Conservation (phyloP, 1,140 invertebrate species). For the Aleiodes sp. region DNA sequence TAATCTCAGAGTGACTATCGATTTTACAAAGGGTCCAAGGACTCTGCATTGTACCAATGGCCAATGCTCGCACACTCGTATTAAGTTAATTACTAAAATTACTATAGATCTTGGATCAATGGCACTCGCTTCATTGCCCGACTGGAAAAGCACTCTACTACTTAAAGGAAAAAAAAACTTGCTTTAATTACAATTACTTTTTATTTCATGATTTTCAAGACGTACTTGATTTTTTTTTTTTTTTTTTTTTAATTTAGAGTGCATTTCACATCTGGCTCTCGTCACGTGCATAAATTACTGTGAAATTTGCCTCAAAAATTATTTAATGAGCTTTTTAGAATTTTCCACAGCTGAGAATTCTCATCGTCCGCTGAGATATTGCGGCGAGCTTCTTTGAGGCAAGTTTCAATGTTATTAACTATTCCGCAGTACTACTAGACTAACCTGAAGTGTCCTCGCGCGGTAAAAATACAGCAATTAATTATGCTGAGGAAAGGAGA, state of each 20-base stretch:
- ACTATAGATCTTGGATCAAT: conserved; percentile 12
- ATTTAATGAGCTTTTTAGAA: not conserved
- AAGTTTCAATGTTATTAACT: conserved; percentile 21
- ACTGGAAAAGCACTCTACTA: not conserved
- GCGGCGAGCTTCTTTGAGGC: not conserved
- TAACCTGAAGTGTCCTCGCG: conserved; percentile 31
- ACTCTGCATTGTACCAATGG: conserved; percentile 8
- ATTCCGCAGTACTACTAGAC: conserved; percentile 30
- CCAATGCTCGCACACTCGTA: not conserved
- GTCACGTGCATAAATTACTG: conserved; percentile 13
- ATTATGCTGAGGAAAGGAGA: not conserved
- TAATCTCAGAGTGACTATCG: conserved; percentile 30
- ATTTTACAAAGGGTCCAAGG: conserved; percentile 20
- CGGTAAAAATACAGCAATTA: not conserved
- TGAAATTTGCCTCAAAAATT: not conserved
- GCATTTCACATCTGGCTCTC: conserved; percentile 13
- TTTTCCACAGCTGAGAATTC: conserved; percentile 8
- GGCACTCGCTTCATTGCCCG: conserved; percentile 14
- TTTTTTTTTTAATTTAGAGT: conserved; percentile 19
- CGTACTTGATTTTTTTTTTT: too few relatives aligned
- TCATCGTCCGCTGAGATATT: not conserved
- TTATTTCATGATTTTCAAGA: too few relatives aligned
- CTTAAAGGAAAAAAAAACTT: not conserved
- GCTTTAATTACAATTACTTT: too few relatives aligned
- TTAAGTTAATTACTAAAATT: conserved; percentile 15